Percentiles rank a stretch among this genome's conserved stretches.
These are phyloP conservation scores for Podarcis muralis DNA, from an alignment of 2,113 vertebrate species.

Conservation along the genomic window DNA sequence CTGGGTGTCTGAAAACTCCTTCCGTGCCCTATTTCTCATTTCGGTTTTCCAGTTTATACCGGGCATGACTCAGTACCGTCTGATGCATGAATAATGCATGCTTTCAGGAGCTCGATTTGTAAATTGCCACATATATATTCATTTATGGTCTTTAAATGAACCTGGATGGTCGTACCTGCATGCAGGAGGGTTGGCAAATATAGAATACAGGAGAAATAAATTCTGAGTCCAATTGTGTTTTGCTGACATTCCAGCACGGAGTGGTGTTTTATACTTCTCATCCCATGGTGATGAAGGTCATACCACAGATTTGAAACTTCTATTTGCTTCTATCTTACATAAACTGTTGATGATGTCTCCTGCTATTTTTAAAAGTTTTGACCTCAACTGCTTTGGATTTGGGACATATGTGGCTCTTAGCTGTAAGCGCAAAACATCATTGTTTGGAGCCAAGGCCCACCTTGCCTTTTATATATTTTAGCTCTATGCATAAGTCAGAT, in stretches of 20 bases:
- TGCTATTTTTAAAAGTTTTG: background rate
- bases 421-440: background rate
- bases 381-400: background rate
- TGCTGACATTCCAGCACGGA: background rate
- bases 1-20: slow-evolving; percentile 38
- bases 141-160: slow-evolving; percentile 51
- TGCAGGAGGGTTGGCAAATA: slow-evolving; percentile 30
- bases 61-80: slow-evolving; percentile 49
- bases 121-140: slow-evolving; percentile 48
- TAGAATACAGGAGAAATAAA: background rate
- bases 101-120: background rate
- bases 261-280: background rate
- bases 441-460: background rate
- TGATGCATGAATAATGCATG: slow-evolving; percentile 58
- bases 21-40: slow-evolving; percentile 57
- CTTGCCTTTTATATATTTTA: too few relatives aligned
- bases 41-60: slow-evolving; percentile 49
- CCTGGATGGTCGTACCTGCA: background rate
- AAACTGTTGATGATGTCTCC: background rate
- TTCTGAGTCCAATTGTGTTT: slow-evolving; percentile 4
- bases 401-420: background rate
- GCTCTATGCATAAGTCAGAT: background rate
- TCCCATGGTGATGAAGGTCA: background rate
- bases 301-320: background rate
- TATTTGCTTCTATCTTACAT: background rate